These are phyloP conservation scores for Cenopis cana DNA, from an alignment of 2,888 invertebrate genomes.

Conservation along the genomic window DNA sequence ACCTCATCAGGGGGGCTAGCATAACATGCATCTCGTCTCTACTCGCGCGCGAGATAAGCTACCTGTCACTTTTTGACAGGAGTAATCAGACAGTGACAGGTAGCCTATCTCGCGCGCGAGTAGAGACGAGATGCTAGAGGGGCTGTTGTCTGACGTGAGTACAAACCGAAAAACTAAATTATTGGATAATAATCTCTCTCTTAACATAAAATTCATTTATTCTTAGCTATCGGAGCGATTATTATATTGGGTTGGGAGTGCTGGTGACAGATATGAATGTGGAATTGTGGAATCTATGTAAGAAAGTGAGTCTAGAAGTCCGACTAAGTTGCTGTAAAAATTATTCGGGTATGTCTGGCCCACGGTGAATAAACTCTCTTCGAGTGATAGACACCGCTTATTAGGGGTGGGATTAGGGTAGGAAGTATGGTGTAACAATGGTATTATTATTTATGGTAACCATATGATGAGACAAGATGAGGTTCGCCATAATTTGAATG, in stretches of 20 bases:
- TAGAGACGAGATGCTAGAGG: too few relatives aligned
- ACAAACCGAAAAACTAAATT: background rate
- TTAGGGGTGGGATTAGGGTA: background rate
- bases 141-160: conserved; percentile 6
- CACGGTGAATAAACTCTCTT: background rate
- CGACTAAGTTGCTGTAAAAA: background rate
- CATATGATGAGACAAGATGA: conserved; percentile 8
- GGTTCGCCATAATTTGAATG: conserved; percentile 26
- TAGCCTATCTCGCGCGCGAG: too few relatives aligned
- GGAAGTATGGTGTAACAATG: conserved; percentile 1
- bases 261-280: background rate
- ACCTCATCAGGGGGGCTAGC: too few relatives aligned
- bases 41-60: too few relatives aligned
- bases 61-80: too few relatives aligned
- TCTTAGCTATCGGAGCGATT: too few relatives aligned
- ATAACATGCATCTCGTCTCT: too few relatives aligned
- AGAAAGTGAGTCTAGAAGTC: background rate
- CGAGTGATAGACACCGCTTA: background rate
- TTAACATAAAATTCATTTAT: background rate
- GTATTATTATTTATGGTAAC: background rate
- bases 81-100: too few relatives aligned
- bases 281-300: background rate
- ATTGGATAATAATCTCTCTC: background rate
- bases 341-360: background rate
- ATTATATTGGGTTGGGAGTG: too few relatives aligned